These are phyloP conservation scores for Alviniconcha strummeri DNA, from an alignment of 2,888 invertebrate genomes.

Conservation along the genomic window DNA sequence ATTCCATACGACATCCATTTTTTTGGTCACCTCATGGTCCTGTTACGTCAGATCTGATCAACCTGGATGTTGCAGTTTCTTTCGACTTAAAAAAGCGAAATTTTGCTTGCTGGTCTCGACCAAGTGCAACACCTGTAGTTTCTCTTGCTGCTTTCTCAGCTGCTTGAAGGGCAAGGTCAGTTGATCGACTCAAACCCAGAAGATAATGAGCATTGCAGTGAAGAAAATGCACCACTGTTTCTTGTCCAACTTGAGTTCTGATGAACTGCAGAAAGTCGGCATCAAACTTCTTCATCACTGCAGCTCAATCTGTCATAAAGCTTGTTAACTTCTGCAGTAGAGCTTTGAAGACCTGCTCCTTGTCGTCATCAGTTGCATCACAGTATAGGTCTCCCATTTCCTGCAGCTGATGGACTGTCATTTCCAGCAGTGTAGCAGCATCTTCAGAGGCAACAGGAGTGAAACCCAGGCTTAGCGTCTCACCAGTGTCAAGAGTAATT, in stretches of 20 bases:
- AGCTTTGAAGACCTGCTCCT: neutral
- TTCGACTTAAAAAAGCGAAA: neutral
- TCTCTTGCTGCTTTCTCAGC: neutral
- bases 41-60: slow-evolving; percentile 16
- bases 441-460: slow-evolving; percentile 12
- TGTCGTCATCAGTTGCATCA: neutral
- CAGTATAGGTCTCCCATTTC: slow-evolving; percentile 16
- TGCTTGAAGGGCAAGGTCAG: neutral
- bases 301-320: slow-evolving; percentile 16
- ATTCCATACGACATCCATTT: slow-evolving; percentile 18
- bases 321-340: slow-evolving; percentile 9
- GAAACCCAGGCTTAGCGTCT: slow-evolving; percentile 27
- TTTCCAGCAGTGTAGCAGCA: slow-evolving; percentile 19
- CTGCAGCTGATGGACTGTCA: neutral
- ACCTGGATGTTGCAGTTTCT: slow-evolving; percentile 17
- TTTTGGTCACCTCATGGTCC: slow-evolving; percentile 30
- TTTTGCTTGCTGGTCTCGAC: neutral
- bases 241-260: neutral
- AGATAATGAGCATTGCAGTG: slow-evolving; percentile 14
- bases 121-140: neutral
- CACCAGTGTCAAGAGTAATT: slow-evolving; percentile 20
- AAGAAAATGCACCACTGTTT: neutral
- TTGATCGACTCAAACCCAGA: neutral
- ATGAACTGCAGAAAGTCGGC: neutral
- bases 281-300: slow-evolving; percentile 27